phyloP scores from a whole-genome alignment of 2,113 vertebrate genomes.

The Aphelocoma coerulescens region DNA sequence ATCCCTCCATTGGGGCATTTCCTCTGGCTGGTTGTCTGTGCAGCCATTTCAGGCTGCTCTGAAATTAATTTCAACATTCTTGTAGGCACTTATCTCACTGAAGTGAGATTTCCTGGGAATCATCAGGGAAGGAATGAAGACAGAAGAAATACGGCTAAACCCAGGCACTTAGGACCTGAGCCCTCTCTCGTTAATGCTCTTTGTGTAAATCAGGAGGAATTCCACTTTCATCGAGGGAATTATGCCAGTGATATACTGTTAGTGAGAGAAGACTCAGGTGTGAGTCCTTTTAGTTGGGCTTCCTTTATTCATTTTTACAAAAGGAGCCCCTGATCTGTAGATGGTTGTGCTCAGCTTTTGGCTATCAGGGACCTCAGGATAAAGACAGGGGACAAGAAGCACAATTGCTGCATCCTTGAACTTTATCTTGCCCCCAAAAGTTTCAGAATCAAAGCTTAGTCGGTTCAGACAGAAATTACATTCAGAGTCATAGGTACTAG shows the following conservation, averaged over 20 bases:
- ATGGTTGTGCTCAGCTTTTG: neutral
- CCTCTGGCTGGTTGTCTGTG: neutral
- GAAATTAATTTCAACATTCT: constrained; percentile 47
- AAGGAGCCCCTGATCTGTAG: neutral
- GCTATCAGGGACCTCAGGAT: neutral
- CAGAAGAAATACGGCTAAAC: constrained; percentile 46
- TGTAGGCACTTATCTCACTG: constrained; percentile 29
- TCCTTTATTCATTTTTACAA: neutral
- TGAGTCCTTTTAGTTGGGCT: neutral
- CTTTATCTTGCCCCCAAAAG: neutral
- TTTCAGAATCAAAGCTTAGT: neutral
- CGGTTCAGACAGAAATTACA: neutral
- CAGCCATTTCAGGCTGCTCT: neutral
- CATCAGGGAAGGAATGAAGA: neutral
- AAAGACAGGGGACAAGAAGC: neutral
- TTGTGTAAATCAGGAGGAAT: constrained; percentile 42
- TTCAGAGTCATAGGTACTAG: neutral
- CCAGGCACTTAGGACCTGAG: neutral
- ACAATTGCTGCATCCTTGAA: fast-evolving
- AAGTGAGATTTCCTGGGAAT: constrained; percentile 57
- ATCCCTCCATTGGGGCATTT: constrained; percentile 16
- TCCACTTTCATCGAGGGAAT: constrained; percentile 26
- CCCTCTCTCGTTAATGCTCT: constrained; percentile 18
- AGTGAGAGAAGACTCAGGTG: constrained; percentile 18
- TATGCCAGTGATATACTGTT: neutral